Percentiles rank a stretch among this genome's conserved stretches.
Evolutionary conservation across 1,140 invertebrate species (phyloP).

Genomic region (Papilio polyxenes): DNA sequence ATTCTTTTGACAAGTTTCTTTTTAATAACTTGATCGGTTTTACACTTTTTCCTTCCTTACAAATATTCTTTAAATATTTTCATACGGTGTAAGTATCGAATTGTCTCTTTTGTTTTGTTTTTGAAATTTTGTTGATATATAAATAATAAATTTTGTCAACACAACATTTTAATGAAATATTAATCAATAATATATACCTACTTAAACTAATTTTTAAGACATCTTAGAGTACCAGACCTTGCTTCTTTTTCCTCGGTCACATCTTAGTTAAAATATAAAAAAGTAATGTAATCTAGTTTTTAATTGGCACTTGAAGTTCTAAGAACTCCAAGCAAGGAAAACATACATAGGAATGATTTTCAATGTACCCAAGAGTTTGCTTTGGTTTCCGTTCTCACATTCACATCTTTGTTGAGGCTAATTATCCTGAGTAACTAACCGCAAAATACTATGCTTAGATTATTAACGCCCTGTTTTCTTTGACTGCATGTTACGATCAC

Average conservation of each 20-base stretch:
- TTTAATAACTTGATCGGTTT: conserved; percentile 29
- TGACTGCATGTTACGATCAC: conserved; percentile 37
- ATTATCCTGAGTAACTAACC: conserved; percentile 55
- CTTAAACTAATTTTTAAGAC: background rate
- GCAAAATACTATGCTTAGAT: conserved; percentile 52
- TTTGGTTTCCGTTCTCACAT: conserved; percentile 42
- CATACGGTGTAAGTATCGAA: conserved; percentile 12
- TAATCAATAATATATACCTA: background rate
- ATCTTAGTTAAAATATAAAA: background rate
- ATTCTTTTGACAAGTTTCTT: conserved; percentile 31
- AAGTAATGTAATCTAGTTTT: background rate
- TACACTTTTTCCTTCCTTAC: conserved; percentile 16
- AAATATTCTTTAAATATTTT: background rate
- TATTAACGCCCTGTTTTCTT: conserved; percentile 52
- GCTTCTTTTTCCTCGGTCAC: background rate
- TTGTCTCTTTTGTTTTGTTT: background rate
- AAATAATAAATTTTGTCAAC: background rate
- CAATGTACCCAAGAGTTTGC: conserved; percentile 15
- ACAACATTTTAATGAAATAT: background rate
- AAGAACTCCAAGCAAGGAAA: background rate
- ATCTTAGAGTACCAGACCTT: background rate
- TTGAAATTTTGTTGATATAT: background rate
- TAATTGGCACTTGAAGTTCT: conserved; percentile 4
- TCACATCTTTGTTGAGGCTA: conserved; percentile 49
- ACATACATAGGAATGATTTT: background rate